Percentiles rank a stretch among this genome's conserved stretches.
Evolutionary conservation across 1,140 invertebrate genomes (phyloP).

Genomic region (Diuraphis noxia): DNA sequence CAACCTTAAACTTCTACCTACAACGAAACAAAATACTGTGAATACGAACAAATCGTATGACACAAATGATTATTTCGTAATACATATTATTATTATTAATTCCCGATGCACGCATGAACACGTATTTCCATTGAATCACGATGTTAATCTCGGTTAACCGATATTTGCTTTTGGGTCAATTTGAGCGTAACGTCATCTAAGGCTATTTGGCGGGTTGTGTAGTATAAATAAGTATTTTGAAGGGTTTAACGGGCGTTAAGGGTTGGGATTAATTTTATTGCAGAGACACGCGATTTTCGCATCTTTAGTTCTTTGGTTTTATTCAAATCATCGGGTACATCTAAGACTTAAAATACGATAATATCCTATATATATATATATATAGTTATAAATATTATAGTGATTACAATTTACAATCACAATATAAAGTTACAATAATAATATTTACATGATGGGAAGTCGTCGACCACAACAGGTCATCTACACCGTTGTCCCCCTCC

Average conservation of each 20-base stretch:
- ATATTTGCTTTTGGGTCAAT: neutral
- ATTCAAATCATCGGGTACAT: neutral
- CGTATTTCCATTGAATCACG: neutral
- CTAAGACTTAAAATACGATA: neutral
- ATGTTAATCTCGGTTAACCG: neutral
- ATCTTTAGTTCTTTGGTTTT: neutral
- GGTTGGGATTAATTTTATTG: neutral
- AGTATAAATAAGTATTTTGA: neutral
- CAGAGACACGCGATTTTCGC: too few relatives aligned
- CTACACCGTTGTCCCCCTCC: neutral
- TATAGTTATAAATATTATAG: neutral
- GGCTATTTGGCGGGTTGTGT: neutral
- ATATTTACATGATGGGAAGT: neutral
- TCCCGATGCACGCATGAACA: neutral
- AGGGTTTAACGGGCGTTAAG: neutral
- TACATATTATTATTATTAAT: neutral
- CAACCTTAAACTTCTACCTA: too few relatives aligned
- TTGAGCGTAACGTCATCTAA: neutral
- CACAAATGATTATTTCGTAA: neutral
- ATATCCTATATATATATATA: neutral
- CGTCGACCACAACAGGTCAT: neutral
- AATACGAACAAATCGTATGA: neutral
- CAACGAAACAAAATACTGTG: neutral
- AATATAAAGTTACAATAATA: neutral
- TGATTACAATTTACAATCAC: too few relatives aligned